Evolutionary conservation across 2,797 vertebrate species (phyloP).

Genomic region (Melanotaenia nigrans): DNA sequence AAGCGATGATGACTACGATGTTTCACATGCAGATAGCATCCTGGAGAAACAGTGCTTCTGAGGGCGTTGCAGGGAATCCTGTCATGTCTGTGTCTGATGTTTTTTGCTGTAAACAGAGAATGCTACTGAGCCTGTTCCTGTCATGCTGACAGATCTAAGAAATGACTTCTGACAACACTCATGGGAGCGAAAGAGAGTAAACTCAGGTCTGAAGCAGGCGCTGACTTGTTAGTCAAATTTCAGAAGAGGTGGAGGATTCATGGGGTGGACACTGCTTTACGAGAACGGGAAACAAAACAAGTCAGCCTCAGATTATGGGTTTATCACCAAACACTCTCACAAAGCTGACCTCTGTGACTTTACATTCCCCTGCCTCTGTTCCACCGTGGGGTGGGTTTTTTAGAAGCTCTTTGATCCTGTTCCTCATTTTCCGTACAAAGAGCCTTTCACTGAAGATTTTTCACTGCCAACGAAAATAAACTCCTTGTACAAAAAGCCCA

Average conservation of each 20-base stretch:
- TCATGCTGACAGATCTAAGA: conserved; percentile 4
- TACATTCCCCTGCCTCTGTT: conserved; percentile 47
- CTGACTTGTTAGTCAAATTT: conserved; percentile 37
- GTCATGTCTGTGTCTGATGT: conserved; percentile 24
- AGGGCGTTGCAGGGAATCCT: conserved; percentile 38
- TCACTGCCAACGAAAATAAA: conserved; percentile 12
- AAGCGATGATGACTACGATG: conserved; percentile 1
- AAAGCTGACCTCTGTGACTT: conserved; percentile 40
- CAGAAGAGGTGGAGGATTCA: conserved; percentile 1
- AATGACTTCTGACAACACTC: background rate
- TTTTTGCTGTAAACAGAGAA: conserved; percentile 45
- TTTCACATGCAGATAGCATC: conserved; percentile 15
- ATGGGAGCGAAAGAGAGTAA: conserved; percentile 2
- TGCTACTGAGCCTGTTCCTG: conserved; percentile 62
- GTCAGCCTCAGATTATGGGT: conserved; percentile 29
- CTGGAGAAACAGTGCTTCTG: conserved; percentile 9
- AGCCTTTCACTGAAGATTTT: conserved; percentile 10
- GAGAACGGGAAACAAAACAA: conserved; percentile 31
- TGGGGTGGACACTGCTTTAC: conserved; percentile 10
- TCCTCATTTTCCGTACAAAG: conserved; percentile 21
- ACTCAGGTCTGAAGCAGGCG: conserved; percentile 10
- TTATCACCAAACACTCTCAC: conserved; percentile 6
- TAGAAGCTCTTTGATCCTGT: conserved; percentile 45
- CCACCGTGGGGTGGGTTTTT: conserved; percentile 4
- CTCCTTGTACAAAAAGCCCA: conserved; percentile 15